Conservation (phyloP, 2,797 vertebrate species). For the Poecilia wingei region DNA sequence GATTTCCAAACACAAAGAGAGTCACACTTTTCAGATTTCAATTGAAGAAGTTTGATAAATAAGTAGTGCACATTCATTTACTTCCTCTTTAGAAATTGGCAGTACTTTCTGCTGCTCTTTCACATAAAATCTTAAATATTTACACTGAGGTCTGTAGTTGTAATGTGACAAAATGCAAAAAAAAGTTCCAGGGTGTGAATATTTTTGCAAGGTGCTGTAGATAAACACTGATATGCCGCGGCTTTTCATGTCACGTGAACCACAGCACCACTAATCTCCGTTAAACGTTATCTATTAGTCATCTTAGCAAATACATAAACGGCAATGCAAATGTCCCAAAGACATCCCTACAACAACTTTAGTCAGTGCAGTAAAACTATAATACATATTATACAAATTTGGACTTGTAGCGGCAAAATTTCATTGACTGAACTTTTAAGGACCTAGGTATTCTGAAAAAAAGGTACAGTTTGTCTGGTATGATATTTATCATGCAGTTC, state of each 20-base stretch:
- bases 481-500: constrained; percentile 5
- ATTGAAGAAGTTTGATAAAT: background rate
- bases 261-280: constrained; percentile 20
- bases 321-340: background rate
- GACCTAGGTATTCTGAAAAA: background rate
- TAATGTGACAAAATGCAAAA: background rate
- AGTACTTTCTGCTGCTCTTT: background rate
- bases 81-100: background rate
- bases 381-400: background rate
- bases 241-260: background rate
- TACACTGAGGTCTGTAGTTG: background rate
- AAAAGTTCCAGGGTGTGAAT: background rate
- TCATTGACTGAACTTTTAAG: background rate
- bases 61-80: background rate
- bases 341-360: background rate
- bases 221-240: background rate
- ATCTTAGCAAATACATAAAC: background rate
- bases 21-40: background rate
- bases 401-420: background rate
- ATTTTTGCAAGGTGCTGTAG: background rate
- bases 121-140: background rate
- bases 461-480: rapidly evolving
- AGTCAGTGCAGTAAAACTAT: background rate
- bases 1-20: background rate
- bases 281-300: background rate